Evolutionary conservation across 1,140 invertebrate species (phyloP), one percentile per base, ranked within the genome.

Genomic region (Medauroidea extradentata): DNA sequence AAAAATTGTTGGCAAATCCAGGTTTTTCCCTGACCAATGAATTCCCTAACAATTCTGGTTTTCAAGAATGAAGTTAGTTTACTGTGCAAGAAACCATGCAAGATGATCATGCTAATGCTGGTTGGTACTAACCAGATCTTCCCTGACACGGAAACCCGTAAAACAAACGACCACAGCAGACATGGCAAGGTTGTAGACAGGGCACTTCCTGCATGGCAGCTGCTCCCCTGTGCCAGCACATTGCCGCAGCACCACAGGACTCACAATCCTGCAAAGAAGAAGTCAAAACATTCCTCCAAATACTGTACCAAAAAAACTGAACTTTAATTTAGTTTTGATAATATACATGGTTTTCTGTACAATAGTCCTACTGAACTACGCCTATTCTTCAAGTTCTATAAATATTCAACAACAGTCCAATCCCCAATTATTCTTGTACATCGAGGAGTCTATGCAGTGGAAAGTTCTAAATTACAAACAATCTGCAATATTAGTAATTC

Each of bases 161-260:
- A 96, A 94, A 73, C 90, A 93, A 63, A 94, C 83, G 70, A 93
- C 83, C 19, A 88, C 83, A 50, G 90, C 89, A 63, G 83, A 81
- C 91, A 96, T 95, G 27, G 90, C 82, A 65, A 88, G 83, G 73
- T 88, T 91, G 75, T 89, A 96, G 66, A 94, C 80, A 56, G 93
- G 93, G 52, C 93, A 80, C 60, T 80, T 79, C 67, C 88, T 89
- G 66, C 84, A 82, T 4, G 79, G 77, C 5, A 71, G 83, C 78
- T 71, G 86, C 68, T 87, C 80, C 59, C 86, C 83, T 75, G 84
- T 83, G 69, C 82, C 76, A 66, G 88, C 83, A 70, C 89, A 73
- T 73, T 91, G 85, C 71, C 89, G 74, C 65, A 93, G 77, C 69
- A 90, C 87, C 67, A 86, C 83, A 64, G 86, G 88, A 63, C 89